Base-by-base conservation (phyloP, 2,797 vertebrate genomes). In the Acanthornis magna region DNA sequence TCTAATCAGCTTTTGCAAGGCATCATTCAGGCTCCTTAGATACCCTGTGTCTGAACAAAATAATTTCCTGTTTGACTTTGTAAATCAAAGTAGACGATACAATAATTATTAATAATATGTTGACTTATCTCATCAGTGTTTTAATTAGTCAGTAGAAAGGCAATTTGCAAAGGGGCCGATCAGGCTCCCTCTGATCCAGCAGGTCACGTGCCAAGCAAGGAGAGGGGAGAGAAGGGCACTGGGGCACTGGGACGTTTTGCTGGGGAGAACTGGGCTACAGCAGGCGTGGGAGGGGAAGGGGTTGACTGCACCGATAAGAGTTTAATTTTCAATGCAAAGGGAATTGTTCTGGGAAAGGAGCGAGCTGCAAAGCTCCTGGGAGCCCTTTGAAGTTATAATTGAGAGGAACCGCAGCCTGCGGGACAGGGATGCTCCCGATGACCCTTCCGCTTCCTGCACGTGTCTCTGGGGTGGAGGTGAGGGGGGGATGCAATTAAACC, bases 21-120 rank as follows among this genome's bases (percentile, higher is more conserved):
- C 78, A n/a, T 74, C 93, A 3, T n/a, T 60, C 74, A 23, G 40
- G 67, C 75, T 91, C 84, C 79, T 93, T 13, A 80, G 89, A 77
- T 23, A 68, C 43, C 54, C 75, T 2, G 18, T 18, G 81, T 72
- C 88, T 77, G 95, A 91, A 54, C 65, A 83, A 75, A 95, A 95
- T 67, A 1, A 71, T 86, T 94, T 93, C 92, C 92, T 92, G 91
- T 85, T 91, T 95, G 93, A 93, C 92, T 96, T 91, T 50, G 85
- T 82, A 93, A 96, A 96, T 96, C 96, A 96, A 95, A 96, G 94
- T 20, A 92, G 94, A 94, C 1, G 14, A 96, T 81, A 95, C 85
- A 93, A 96, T 96, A 94, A 96, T 95, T 95, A 94, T 95, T 96
- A 95, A 91, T 96, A 94, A 97, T 88, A 88, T 94, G 95, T 96